Evolutionary conservation across 2,797 vertebrate species (phyloP), one percentile per base, ranked within the genome.

Genomic region (Acipenser oxyrinchus): DNA sequence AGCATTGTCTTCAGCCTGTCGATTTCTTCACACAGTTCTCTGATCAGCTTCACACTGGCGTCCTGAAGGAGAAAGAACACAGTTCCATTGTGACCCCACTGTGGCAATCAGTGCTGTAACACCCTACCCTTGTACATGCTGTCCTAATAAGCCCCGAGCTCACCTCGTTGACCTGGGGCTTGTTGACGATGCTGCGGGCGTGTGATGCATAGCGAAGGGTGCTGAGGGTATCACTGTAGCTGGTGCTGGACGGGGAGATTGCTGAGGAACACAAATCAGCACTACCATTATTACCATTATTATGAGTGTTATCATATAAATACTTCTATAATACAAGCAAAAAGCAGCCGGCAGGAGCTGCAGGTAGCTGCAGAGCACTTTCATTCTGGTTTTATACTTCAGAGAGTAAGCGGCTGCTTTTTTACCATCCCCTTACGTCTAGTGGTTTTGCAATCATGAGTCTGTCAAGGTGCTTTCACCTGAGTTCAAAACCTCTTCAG

Each of bases 101-200:
- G 55, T 12, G n/a, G n/a, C 9, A 13, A 6, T 6, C 61, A 23
- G 61, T 23, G 48, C 61, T 62, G 61, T 10, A 10, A 6, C 18
- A 48, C 37, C 12, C 15, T n/a, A 10, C 10, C 6, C n/a, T 7
- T 11, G 12, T 60, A n/a, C 59, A 60, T 60, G 18, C 11, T 6
- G 37, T 11, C 48, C 15, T 15, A 11, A 15, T 48, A 10, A n/a
- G n/a, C 65, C 52, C 58, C 69, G 10, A 62, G 53, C 87, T 84
- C 68, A 98, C 97, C 94, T 99, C 96, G 78, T 98, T 99, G 76
- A 99, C 91, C 62, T 86, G 88, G 10, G 97, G 97, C 80, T 93
- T 95, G 81, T 99, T 99, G 84, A 98, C 87, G 69, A 99, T 98
- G 76, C 94, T 97, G 79, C 92, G 95, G 73, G 97, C 96, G 68